Evolutionary conservation across 2,113 vertebrate genomes (phyloP).

Genomic region (Hipposideros armiger): DNA sequence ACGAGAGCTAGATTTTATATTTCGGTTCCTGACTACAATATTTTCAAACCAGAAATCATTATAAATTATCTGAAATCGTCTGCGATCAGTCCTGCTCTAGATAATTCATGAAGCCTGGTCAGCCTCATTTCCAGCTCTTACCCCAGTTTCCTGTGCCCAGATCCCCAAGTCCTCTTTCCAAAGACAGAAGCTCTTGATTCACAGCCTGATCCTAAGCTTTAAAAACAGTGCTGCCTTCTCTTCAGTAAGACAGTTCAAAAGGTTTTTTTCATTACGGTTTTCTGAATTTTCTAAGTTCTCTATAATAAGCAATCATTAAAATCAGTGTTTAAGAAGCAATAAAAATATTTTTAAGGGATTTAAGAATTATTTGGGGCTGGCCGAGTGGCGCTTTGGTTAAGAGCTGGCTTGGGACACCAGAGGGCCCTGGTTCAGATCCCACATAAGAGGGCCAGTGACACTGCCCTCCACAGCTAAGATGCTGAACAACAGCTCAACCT

Average conservation of each 20-base stretch:
- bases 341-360: conserved; percentile 12
- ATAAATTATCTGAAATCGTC: neutral
- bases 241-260: neutral
- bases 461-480: too few relatives aligned
- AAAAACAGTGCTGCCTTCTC: neutral
- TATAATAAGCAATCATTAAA: neutral
- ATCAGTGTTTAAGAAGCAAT: neutral
- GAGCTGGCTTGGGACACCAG: too few relatives aligned
- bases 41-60: conserved; percentile 12
- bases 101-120: neutral
- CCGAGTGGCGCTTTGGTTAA: too few relatives aligned
- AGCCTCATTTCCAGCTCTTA: neutral
- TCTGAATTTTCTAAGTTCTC: neutral
- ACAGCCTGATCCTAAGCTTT: neutral
- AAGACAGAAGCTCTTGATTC: neutral
- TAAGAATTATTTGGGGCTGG: neutral
- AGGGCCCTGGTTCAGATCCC: too few relatives aligned
- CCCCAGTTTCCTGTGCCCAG: neutral
- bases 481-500: too few relatives aligned
- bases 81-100: neutral
- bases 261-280: neutral
- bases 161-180: neutral
- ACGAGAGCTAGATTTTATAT: conserved; percentile 9
- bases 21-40: neutral
- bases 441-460: too few relatives aligned